Percentiles rank a stretch among this genome's conserved stretches.
These are phyloP conservation scores for Microctenopoma stevenorrisi DNA, from an alignment of 2,797 vertebrate genomes.

Conservation along the genomic window DNA sequence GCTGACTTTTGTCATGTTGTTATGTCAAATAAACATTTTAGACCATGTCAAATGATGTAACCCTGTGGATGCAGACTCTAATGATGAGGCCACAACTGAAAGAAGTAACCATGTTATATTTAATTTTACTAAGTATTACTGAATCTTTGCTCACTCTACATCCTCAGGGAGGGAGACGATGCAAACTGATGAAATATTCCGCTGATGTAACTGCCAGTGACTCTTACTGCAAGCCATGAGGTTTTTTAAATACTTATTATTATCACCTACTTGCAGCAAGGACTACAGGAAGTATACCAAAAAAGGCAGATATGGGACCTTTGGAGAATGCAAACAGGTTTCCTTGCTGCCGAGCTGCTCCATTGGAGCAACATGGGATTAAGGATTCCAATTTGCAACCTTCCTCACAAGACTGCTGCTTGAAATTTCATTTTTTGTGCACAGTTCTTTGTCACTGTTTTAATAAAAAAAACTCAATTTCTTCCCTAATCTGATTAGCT, in stretches of 20 bases:
- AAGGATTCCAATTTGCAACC: slow-evolving; percentile 59
- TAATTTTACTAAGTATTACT: slow-evolving; percentile 25
- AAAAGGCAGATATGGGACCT: background rate
- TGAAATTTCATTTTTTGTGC: slow-evolving; percentile 17
- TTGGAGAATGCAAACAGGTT: background rate
- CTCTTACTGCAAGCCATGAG: background rate
- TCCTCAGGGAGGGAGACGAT: slow-evolving; percentile 29
- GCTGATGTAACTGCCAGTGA: slow-evolving; percentile 23
- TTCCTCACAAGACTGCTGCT: slow-evolving; percentile 46
- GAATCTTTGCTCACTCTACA: slow-evolving; percentile 7
- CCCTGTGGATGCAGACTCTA: background rate
- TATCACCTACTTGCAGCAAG: background rate
- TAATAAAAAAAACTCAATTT: too few species aligned
- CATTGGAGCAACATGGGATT: slow-evolving; percentile 58
- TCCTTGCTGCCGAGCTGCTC: slow-evolving; percentile 41
- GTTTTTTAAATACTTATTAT: background rate
- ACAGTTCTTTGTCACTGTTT: background rate
- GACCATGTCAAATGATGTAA: background rate
- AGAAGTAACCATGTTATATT: slow-evolving; percentile 4
- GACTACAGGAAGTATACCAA: background rate
- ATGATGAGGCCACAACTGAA: background rate
- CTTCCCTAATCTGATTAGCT: background rate
- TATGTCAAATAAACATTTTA: slow-evolving; percentile 7
- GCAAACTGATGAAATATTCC: slow-evolving; percentile 51
- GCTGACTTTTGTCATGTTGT: background rate